Conservation (phyloP, 1,140 invertebrate species). For the Lordiphosa mommai region DNA sequence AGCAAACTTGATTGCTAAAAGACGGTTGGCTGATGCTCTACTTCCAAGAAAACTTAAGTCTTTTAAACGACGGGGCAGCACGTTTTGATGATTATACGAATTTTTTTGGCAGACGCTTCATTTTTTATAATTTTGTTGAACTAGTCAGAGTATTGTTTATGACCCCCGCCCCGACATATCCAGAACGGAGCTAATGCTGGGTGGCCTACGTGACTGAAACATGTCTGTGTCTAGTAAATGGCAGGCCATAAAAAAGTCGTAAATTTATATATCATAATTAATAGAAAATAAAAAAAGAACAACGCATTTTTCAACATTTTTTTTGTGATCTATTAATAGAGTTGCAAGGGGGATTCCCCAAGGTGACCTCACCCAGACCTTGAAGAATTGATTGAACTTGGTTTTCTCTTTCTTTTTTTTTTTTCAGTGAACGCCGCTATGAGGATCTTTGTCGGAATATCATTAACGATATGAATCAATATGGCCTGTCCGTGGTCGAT, state of each 20-base stretch:
- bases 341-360: conserved; percentile 19
- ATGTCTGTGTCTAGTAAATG: conserved; percentile 30
- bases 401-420: conserved; percentile 14
- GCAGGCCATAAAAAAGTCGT: conserved; percentile 55
- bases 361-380: conserved; percentile 31
- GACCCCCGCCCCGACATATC: conserved; percentile 12
- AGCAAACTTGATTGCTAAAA: conserved; percentile 5
- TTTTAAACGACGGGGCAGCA: too few species aligned
- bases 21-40: neutral
- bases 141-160: conserved; percentile 9
- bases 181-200: conserved; percentile 32
- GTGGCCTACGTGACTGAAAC: conserved; percentile 69
- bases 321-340: conserved; percentile 29
- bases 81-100: conserved; percentile 6
- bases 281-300: conserved; percentile 21
- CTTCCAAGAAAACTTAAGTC: neutral
- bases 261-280: conserved; percentile 37
- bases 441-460: conserved; percentile 87
- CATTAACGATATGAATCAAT: conserved; percentile 90
- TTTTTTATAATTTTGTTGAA: conserved; percentile 8
- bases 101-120: conserved; percentile 5
- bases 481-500: conserved; percentile 95
- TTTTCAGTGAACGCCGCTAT: conserved; percentile 65
- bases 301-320: conserved; percentile 11
- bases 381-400: conserved; percentile 6